Percentiles rank a stretch among this genome's conserved stretches.
These are phyloP conservation scores for Scytalopus superciliaris DNA, from an alignment of 2,113 vertebrate genomes.

Conservation along the genomic window DNA sequence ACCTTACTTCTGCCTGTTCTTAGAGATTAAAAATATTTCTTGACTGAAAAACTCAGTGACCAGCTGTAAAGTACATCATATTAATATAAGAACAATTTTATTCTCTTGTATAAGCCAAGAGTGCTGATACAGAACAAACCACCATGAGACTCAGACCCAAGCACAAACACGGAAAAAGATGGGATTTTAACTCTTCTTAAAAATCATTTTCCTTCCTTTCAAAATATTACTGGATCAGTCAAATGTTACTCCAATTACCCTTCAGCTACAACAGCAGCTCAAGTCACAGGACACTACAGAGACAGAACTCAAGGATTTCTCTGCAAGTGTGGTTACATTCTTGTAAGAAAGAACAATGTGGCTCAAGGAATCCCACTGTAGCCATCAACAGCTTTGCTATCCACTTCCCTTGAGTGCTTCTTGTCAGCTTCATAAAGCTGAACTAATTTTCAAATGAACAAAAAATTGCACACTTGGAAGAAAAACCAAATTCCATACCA, in stretches of 20 bases:
- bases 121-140: not conserved
- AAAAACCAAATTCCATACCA: not conserved
- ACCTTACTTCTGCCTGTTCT: not conserved
- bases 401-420: not conserved
- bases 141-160: not conserved
- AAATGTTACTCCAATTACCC: not conserved
- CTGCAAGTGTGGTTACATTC: not conserved
- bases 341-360: not conserved
- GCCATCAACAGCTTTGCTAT: not conserved
- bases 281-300: not conserved
- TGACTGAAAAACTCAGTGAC: not conserved
- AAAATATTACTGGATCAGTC: not conserved
- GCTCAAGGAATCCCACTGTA: not conserved
- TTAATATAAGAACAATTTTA: not conserved
- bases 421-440: not conserved
- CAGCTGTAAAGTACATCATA: not conserved
- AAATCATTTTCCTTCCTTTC: not conserved
- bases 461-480: not conserved
- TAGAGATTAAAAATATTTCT: not conserved
- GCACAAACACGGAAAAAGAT: not conserved
- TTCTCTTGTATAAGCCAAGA: not conserved
- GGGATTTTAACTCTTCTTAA: not conserved
- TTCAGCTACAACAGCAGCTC: not conserved
- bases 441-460: not conserved
- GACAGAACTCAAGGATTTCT: not conserved